phyloP scores from a whole-genome alignment of 2,113 vertebrate species.

The Herpetotheres cachinnans region DNA sequence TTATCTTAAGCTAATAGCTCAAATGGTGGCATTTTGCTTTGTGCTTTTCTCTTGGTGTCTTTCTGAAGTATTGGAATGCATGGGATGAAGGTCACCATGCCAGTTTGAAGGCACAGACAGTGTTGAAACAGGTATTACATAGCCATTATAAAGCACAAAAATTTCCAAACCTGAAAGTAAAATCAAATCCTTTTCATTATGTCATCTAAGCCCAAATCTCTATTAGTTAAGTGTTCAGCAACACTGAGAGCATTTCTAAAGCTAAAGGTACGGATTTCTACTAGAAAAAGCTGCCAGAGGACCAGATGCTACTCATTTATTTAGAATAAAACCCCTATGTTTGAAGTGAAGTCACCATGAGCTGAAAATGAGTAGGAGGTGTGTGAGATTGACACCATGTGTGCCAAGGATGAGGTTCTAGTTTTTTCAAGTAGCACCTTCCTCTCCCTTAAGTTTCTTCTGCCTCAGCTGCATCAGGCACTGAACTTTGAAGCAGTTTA shows the following conservation, averaged over 20 bases:
- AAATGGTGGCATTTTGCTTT: neutral
- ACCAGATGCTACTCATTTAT: conserved; percentile 7
- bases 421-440: neutral
- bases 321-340: neutral
- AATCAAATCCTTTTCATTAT: neutral
- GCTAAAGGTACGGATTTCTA: neutral
- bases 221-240: neutral
- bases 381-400: neutral
- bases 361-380: conserved; percentile 21
- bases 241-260: neutral
- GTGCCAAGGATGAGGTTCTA: neutral
- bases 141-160: neutral
- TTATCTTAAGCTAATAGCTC: neutral
- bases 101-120: neutral
- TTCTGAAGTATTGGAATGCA: neutral
- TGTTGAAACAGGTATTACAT: neutral
- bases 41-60: neutral
- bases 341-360: neutral
- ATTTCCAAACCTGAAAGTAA: neutral
- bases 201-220: neutral
- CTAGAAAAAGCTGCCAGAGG: neutral
- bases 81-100: neutral
- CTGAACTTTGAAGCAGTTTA: neutral
- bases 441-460: neutral
- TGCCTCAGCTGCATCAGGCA: neutral